These are phyloP conservation scores for Aplochiton taeniatus DNA, from an alignment of 2,797 vertebrate genomes.

Conservation along the genomic window DNA sequence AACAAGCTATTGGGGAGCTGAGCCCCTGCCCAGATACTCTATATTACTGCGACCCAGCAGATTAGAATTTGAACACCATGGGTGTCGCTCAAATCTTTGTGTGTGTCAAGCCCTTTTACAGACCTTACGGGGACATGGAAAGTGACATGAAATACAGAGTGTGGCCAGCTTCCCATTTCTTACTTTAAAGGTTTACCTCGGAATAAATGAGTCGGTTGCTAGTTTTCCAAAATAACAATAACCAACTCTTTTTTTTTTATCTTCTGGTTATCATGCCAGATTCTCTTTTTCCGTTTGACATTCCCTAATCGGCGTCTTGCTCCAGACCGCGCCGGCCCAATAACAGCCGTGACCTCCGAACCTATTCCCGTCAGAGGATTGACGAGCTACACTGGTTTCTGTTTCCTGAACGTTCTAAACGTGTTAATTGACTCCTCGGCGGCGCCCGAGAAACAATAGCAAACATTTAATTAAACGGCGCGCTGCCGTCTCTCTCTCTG, in stretches of 20 bases:
- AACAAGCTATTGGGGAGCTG: constrained; percentile 47
- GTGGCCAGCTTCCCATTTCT: constrained; percentile 7
- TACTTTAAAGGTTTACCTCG: not conserved
- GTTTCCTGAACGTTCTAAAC: constrained; percentile 22
- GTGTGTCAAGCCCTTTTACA: not conserved
- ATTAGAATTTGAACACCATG: constrained; percentile 27
- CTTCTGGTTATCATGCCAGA: not conserved
- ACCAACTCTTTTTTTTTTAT: not conserved
- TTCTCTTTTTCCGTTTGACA: constrained; percentile 12
- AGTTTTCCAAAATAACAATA: not conserved
- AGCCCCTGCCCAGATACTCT: not conserved
- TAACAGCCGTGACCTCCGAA: not conserved
- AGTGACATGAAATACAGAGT: not conserved
- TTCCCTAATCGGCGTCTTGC: constrained; percentile 25
- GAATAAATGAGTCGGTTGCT: not conserved
- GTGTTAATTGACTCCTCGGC: constrained; percentile 50
- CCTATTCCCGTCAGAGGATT: constrained; percentile 18
- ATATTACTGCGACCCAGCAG: constrained; percentile 25
- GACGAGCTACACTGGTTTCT: constrained; percentile 8
- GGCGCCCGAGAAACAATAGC: constrained; percentile 43
- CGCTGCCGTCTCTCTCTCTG: constrained; percentile 18
- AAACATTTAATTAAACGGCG: constrained; percentile 55
- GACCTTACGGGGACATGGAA: constrained; percentile 1
- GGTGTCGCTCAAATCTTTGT: constrained; percentile 22
- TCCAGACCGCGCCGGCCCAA: not conserved